These are phyloP conservation scores for Campylomormyrus numenius DNA, from an alignment of 2,113 vertebrate genomes.

Conservation along the genomic window DNA sequence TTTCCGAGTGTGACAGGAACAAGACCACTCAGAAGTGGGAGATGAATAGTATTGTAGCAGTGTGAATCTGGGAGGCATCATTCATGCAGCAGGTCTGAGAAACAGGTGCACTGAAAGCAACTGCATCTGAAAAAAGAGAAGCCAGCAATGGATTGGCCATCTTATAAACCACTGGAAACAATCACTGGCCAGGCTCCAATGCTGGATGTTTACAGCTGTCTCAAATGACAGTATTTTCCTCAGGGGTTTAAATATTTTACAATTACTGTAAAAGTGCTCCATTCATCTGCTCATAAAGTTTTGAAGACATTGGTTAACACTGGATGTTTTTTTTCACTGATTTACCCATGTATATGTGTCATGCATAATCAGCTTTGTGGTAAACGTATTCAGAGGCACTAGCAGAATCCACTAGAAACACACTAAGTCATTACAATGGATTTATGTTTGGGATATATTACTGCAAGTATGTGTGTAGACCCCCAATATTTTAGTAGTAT, in stretches of 20 bases:
- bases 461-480: background rate
- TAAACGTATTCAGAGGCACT: background rate
- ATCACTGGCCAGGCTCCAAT: constrained; percentile 48
- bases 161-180: background rate
- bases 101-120: constrained; percentile 42
- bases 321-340: background rate
- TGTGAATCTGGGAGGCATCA: constrained; percentile 55
- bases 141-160: background rate
- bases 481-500: background rate
- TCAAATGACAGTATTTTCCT: constrained; percentile 60
- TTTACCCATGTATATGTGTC: background rate
- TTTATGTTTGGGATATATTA: background rate
- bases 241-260: constrained; percentile 62
- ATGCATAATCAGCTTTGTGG: background rate
- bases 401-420: background rate
- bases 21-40: constrained; percentile 93
- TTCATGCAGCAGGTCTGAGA: constrained; percentile 3
- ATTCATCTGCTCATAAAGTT: background rate
- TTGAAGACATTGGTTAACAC: background rate
- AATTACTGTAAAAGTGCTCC: background rate
- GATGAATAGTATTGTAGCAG: constrained; percentile 92
- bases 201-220: constrained; percentile 73
- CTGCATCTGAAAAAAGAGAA: constrained; percentile 65
- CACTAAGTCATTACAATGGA: background rate
- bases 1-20: constrained; percentile 80